Conservation (phyloP, 2,797 vertebrate species). For the Meda fulgida region DNA sequence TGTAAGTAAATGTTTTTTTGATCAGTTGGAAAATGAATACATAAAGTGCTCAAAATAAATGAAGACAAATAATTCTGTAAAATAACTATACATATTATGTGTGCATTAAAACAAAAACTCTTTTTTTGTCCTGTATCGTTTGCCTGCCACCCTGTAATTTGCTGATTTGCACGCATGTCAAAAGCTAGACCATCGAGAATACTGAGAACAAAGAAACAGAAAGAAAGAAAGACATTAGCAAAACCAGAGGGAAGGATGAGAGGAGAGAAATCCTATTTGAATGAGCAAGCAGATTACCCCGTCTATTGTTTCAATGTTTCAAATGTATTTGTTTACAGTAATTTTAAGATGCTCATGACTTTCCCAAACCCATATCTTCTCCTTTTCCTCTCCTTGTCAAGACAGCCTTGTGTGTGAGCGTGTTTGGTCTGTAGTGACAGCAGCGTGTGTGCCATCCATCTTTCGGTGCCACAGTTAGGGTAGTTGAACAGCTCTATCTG, state of each 20-base stretch:
- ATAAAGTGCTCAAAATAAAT: background rate
- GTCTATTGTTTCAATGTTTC: conserved; percentile 21
- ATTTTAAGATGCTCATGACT: conserved; percentile 24
- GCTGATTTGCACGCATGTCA: conserved; percentile 84
- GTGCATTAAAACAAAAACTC: background rate
- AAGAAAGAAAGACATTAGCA: conserved; percentile 68
- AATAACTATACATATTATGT: background rate
- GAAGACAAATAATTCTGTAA: background rate
- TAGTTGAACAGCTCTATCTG: conserved; percentile 68
- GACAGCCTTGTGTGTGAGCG: conserved; percentile 33
- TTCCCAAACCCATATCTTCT: conserved; percentile 14
- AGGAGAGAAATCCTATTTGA: conserved; percentile 42
- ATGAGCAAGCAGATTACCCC: conserved; percentile 33
- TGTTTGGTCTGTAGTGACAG: conserved; percentile 60
- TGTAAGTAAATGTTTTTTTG: background rate
- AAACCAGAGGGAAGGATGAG: conserved; percentile 52
- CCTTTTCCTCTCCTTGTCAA: conserved; percentile 4
- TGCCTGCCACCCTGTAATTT: conserved; percentile 80
- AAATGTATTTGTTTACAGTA: conserved; percentile 25
- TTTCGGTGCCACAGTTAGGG: conserved; percentile 59
- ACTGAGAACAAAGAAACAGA: conserved; percentile 78
- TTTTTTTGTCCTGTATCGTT: conserved; percentile 64
- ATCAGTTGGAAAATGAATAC: background rate
- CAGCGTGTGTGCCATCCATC: conserved; percentile 66
- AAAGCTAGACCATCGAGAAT: conserved; percentile 76